Evolutionary conservation across 2,113 vertebrate genomes (phyloP), one percentile per base, ranked within the genome.

Genomic region (Tyrannus savana): DNA sequence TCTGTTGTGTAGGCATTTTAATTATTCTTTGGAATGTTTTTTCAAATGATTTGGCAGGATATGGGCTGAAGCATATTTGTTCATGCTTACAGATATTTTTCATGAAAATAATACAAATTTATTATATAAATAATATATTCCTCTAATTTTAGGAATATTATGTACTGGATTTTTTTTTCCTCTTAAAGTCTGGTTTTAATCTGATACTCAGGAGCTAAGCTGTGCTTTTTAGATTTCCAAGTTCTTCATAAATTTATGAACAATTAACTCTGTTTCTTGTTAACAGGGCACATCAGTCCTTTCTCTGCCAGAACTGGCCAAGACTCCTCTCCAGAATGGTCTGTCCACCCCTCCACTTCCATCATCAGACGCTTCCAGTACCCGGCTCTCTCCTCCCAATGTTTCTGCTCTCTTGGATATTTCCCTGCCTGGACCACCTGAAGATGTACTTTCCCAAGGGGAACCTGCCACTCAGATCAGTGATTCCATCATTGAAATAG

Each of bases 401-500:
- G 99, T 99, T 35, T 99, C 99, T 47, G 99, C 99, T 10, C 98
- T 99, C 53, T 97, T 99, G 93, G 99, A 99, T 96, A 99, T 99
- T 90, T 99, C 99, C 42, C 98, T 99, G 12, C 99, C 99, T 0
- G 99, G 99, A 9, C 99, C 99, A 7, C 99, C 99, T 6, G 99
- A 99, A 80, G 99, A 99, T 68, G 98, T 99, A 33, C 98, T 99
- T 21, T 98, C 98, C 6, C 98, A 99, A 24, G 99, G 99, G 72
- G 99, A 99, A 55, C 96, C 98, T 28, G 98, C 98, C 73, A 99
- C 98, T 7, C 99, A 99, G 67, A 99, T 99, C 98, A 99, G 99
- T 3, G 99, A 99, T 97, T 99, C 99, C 53, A 99, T 99, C 97
- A 99, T 99, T 7, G 99, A 99, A 97, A 99, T 99, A 8, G 99